Conservation (phyloP, 2,113 vertebrate species). For the Aramus guarauna region DNA sequence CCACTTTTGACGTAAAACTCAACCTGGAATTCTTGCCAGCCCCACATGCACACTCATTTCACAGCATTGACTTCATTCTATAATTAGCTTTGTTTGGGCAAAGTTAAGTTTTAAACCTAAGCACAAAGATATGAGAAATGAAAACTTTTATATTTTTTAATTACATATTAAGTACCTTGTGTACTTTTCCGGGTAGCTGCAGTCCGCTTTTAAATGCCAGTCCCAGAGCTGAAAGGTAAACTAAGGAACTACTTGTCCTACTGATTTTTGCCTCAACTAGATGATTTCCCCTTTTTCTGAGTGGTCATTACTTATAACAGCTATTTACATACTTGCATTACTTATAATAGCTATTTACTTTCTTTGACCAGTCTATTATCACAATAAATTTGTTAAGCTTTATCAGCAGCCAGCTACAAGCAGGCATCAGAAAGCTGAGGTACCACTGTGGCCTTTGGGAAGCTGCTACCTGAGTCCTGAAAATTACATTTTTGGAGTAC, state of each 20-base stretch:
- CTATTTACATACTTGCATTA: neutral
- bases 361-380: neutral
- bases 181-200: neutral
- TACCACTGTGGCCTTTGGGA: fast-evolving
- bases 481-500: neutral
- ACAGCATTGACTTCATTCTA: neutral
- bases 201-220: neutral
- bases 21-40: neutral
- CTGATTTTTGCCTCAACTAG: neutral
- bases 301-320: neutral
- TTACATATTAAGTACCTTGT: fast-evolving
- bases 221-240: neutral
- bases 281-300: neutral
- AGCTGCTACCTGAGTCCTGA: neutral
- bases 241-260: neutral
- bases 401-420: neutral
- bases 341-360: neutral
- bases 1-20: neutral
- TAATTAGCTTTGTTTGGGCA: neutral
- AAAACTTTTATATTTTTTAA: neutral
- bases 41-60: neutral
- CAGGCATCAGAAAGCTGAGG: neutral
- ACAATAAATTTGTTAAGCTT: neutral
- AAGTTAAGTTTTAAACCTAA: neutral
- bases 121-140: neutral